A percentile compares a stretch with the other conserved stretches of the same genome.
Conservation (phyloP, 2,113 vertebrate genomes). For the Pyrgilauda ruficollis region DNA sequence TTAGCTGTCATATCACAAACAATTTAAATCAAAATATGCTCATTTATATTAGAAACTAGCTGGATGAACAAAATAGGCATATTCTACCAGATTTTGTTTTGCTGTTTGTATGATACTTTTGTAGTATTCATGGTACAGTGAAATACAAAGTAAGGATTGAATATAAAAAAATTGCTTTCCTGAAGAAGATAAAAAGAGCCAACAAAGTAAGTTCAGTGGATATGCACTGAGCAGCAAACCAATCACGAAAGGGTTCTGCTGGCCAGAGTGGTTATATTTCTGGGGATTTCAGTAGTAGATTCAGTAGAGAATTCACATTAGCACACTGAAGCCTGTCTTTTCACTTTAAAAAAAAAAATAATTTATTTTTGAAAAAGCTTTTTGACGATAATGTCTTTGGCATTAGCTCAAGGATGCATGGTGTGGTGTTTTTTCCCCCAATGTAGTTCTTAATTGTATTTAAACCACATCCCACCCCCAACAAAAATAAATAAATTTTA, state of each 20-base stretch:
- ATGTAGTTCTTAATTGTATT: neutral
- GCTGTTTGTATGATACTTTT: neutral
- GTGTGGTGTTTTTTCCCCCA: fast-evolving
- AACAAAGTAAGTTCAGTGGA: neutral
- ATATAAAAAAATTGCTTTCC: neutral
- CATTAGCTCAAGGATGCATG: neutral
- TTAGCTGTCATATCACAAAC: neutral
- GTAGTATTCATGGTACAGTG: neutral
- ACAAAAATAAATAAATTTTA: neutral
- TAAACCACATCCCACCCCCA: neutral
- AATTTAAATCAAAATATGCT: conserved; percentile 32
- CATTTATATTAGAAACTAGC: conserved; percentile 24
- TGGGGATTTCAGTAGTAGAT: neutral
- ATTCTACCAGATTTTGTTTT: neutral
- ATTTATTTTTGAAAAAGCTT: neutral
- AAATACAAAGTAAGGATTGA: neutral
- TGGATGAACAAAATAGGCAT: neutral
- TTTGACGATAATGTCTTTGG: neutral
- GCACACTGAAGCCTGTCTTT: neutral
- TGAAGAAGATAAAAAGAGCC: neutral
- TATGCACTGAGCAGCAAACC: neutral
- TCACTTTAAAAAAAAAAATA: neutral
- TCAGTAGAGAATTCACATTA: neutral
- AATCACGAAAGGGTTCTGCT: neutral
- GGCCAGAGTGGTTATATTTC: neutral